These are phyloP conservation scores for Propsilocerus akamusi DNA, from an alignment of 1,140 invertebrate genomes.

Conservation along the genomic window DNA sequence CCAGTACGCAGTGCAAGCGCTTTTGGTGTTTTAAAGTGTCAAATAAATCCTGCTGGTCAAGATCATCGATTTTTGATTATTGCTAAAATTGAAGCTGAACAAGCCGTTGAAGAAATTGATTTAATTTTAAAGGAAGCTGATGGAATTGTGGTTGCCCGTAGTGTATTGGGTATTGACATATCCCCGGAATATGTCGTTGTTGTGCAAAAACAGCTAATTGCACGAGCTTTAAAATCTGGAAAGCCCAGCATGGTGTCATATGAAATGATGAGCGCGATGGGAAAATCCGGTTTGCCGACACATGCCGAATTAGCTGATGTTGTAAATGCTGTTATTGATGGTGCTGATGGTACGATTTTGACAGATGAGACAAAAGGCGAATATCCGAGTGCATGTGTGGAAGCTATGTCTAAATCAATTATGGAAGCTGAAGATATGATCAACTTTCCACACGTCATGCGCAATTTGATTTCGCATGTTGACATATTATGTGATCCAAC, in stretches of 20 bases:
- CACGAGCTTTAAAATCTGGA: constrained; percentile 14
- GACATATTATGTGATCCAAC: not conserved
- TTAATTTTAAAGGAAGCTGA: constrained; percentile 33
- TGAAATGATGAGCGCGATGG: constrained; percentile 26
- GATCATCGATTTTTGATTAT: no score
- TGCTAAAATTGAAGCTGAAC: constrained; percentile 39
- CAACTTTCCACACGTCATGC: no score
- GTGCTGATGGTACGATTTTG: constrained; percentile 37
- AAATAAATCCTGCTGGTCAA: no score
- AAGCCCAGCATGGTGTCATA: constrained; percentile 34
- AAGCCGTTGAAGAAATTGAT: constrained; percentile 36
- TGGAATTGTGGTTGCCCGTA: constrained; percentile 40
- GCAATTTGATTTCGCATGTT: not conserved
- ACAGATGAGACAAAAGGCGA: constrained; percentile 35
- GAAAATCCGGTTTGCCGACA: constrained; percentile 29
- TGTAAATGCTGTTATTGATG: constrained; percentile 37
- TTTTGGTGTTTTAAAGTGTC: no score
- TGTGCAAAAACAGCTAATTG: constrained; percentile 45
- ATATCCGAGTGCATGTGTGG: not conserved
- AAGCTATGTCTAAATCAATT: constrained; percentile 5
- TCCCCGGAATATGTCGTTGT: constrained; percentile 50
- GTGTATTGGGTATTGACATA: constrained; percentile 41
- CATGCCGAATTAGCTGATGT: constrained; percentile 30
- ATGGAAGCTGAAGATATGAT: constrained; percentile 40
- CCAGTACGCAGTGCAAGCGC: no score